A percentile compares a stretch with the other conserved stretches of the same genome.
Evolutionary conservation across 2,113 vertebrate genomes (phyloP).

Genomic region (Todiramphus saurophagus): DNA sequence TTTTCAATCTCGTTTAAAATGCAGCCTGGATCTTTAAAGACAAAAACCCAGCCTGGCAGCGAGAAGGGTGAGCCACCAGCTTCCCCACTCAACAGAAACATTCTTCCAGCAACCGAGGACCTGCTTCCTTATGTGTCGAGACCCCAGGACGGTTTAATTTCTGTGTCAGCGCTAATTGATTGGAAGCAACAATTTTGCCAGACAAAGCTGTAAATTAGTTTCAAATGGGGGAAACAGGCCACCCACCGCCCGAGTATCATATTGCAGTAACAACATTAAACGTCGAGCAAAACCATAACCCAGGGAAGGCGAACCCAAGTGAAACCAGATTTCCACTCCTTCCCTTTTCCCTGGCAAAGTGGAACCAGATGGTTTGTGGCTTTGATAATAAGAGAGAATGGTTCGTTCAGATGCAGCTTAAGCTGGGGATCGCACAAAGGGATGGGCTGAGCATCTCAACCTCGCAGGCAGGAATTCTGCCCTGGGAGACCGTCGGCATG

Average conservation of each 20-base stretch:
- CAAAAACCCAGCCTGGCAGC: neutral
- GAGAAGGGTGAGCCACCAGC: neutral
- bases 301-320: conserved; percentile 68
- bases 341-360: conserved; percentile 69
- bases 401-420: conserved; percentile 44
- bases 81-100: neutral
- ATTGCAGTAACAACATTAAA: conserved; percentile 74
- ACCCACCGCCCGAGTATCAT: conserved; percentile 69
- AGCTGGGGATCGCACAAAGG: conserved; percentile 46
- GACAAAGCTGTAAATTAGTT: conserved; percentile 77
- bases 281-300: conserved; percentile 67
- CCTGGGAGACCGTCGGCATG: conserved; percentile 63
- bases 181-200: conserved; percentile 72
- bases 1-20: neutral
- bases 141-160: conserved; percentile 41
- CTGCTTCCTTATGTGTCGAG: neutral
- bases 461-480: conserved; percentile 49
- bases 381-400: conserved; percentile 72
- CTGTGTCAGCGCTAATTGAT: conserved; percentile 72
- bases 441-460: conserved; percentile 58
- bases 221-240: conserved; percentile 73
- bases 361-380: conserved; percentile 77
- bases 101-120: neutral
- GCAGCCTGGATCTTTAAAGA: neutral
- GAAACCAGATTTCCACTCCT: conserved; percentile 73